Percentiles rank a stretch among this genome's conserved stretches.
These are phyloP conservation scores for Conops quadrifasciatus DNA, from an alignment of 2,888 invertebrate species.

Conservation along the genomic window DNA sequence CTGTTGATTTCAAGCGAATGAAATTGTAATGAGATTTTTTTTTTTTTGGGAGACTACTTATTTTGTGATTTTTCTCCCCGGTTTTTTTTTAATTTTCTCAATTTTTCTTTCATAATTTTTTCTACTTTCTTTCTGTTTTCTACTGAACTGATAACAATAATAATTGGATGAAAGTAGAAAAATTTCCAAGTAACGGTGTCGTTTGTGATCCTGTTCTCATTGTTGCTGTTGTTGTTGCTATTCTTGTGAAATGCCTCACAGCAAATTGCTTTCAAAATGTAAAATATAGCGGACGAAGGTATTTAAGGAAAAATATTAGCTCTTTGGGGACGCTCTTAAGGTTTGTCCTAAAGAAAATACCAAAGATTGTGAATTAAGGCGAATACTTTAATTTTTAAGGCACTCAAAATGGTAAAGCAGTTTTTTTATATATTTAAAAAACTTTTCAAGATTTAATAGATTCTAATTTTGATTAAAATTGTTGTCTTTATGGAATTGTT, in stretches of 20 bases:
- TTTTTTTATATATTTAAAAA: no score
- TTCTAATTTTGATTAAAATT: no score
- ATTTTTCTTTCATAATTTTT: constrained; percentile 15
- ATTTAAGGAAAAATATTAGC: constrained; percentile 24
- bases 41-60: constrained; percentile 31
- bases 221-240: constrained; percentile 13
- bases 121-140: neutral
- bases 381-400: neutral
- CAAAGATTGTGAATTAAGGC: no score
- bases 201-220: no score
- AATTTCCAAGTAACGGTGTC: constrained; percentile 3
- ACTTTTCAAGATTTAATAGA: no score
- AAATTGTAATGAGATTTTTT: constrained; percentile 43
- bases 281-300: constrained; percentile 20
- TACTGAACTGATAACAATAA: constrained; percentile 34
- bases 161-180: constrained; percentile 40
- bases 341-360: neutral
- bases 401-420: neutral
- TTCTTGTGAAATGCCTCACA: constrained; percentile 11
- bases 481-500: no score
- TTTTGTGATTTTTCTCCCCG: constrained; percentile 29
- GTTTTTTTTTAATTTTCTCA: constrained; percentile 37
- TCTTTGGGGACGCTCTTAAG: constrained; percentile 14
- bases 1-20: constrained; percentile 33
- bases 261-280: constrained; percentile 23